Evolutionary conservation across 2,888 invertebrate genomes (phyloP).

Genomic region (Spodoptera picta): DNA sequence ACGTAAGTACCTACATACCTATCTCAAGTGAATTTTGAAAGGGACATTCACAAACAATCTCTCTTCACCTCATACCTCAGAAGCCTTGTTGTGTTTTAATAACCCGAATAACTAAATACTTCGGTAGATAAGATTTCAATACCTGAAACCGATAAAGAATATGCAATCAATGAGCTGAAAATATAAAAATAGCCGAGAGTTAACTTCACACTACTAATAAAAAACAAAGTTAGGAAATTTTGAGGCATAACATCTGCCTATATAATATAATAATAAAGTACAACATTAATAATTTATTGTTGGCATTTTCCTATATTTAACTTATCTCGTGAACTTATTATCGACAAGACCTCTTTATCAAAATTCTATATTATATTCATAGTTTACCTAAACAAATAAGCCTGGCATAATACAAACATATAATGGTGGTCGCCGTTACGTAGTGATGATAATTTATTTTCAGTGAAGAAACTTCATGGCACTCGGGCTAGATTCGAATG

Average conservation of each 20-base stretch:
- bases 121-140: too few species aligned
- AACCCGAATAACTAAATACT: too few species aligned
- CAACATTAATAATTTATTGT: constrained; percentile 57
- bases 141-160: too few species aligned
- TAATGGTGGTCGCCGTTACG: constrained; percentile 61
- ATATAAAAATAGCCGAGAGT: too few species aligned
- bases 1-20: too few species aligned
- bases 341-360: constrained; percentile 84
- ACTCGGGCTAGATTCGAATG: constrained; percentile 74
- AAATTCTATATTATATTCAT: constrained; percentile 64
- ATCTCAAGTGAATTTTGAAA: too few species aligned
- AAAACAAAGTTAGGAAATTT: too few species aligned
- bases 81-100: too few species aligned
- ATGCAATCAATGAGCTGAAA: too few species aligned
- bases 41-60: too few species aligned
- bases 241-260: constrained; percentile 23
- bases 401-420: constrained; percentile 64
- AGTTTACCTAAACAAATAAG: constrained; percentile 73
- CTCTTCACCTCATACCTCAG: too few species aligned
- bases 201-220: too few species aligned
- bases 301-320: constrained; percentile 83
- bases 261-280: constrained; percentile 32
- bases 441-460: constrained; percentile 73
- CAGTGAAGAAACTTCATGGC: constrained; percentile 75
- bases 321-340: constrained; percentile 84